Evolutionary conservation across 2,113 vertebrate species (phyloP), one percentile per base, ranked within the genome.

Genomic region (Triplophysa dalaica): DNA sequence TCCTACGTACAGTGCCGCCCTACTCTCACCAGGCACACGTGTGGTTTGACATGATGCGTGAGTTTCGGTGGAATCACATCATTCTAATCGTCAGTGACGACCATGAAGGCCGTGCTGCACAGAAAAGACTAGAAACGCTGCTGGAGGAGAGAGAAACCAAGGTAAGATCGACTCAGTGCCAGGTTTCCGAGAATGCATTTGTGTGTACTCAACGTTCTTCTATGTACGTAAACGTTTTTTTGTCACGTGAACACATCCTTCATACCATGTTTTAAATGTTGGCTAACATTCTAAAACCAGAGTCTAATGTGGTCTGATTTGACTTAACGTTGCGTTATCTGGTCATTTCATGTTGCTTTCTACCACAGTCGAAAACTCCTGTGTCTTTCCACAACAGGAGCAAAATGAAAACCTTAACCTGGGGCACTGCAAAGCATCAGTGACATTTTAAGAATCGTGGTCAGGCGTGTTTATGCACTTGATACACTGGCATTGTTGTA

Each of bases 11-110:
- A 0, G 98, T 99, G 61, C 98, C 98, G 0, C 98, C 98, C 0
- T 99, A 99, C 86, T 99, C 98, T 66, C 98, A 99, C 90, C 98
- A 99, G 92, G 96, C 98, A 0, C 96, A 97, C 0, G 98, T 98
- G 67, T 99, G 98, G 98, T 99, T 99, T 62, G 98, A 99, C 90
- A 95, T 99, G 95, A 99, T 99, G 96, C 94, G 97, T 1, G 95
- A 96, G 83, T 98, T 98, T 90, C 94, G 94, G 91, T 99, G 98
- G 98, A 98, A 98, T 86, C 98, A 99, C 89, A 91, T 99, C 90
- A 98, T 99, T 85, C 92, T 99, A 85, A 96, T 99, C 56, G 96
- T 98, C 88, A 99, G 97, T 2, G 97, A 98, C 2, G 97, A 99
- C 92, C 98, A 99, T 5, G 97, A 99, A 89, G 98, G 98, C 81